These are phyloP conservation scores for Mechanitis messenoides DNA, from an alignment of 2,888 invertebrate genomes.

Conservation along the genomic window DNA sequence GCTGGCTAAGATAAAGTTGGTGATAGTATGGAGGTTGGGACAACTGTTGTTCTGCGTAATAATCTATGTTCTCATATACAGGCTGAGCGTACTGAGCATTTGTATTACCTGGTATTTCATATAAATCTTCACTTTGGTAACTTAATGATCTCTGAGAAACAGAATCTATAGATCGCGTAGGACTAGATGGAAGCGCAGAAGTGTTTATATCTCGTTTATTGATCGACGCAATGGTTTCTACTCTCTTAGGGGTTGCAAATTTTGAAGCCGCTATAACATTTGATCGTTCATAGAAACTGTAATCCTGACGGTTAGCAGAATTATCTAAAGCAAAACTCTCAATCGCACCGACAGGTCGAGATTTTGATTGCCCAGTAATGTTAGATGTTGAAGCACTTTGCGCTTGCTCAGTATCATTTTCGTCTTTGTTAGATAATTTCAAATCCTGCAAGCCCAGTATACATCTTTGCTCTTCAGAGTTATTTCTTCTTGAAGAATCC, in stretches of 20 bases:
- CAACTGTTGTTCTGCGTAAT: slow-evolving; percentile 79
- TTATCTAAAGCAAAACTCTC: slow-evolving; percentile 80
- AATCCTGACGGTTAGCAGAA: slow-evolving; percentile 65
- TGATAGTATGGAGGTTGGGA: slow-evolving; percentile 80
- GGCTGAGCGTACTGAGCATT: slow-evolving; percentile 60
- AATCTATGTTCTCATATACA: slow-evolving; percentile 90
- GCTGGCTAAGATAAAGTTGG: slow-evolving; percentile 66
- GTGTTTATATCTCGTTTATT: slow-evolving; percentile 65
- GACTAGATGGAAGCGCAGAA: slow-evolving; percentile 68
- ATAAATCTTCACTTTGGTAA: slow-evolving; percentile 67
- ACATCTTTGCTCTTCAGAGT: slow-evolving; percentile 65
- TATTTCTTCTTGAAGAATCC: slow-evolving; percentile 66
- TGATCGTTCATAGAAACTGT: slow-evolving; percentile 79
- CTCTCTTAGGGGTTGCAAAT: slow-evolving; percentile 85
- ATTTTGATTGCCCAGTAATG: slow-evolving; percentile 61
- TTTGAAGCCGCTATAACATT: slow-evolving; percentile 86
- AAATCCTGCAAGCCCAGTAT: slow-evolving; percentile 72
- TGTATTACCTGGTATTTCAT: slow-evolving; percentile 66
- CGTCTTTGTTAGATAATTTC: slow-evolving; percentile 71
- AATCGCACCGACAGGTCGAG: slow-evolving; percentile 78
- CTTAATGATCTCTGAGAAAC: slow-evolving; percentile 78
- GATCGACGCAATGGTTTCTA: slow-evolving; percentile 78
- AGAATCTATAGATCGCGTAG: slow-evolving; percentile 77
- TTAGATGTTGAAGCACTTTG: slow-evolving; percentile 60
- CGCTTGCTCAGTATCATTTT: slow-evolving; percentile 72